phyloP scores from a whole-genome alignment of 2,888 invertebrate genomes.

The Antheraea assamensis region DNA sequence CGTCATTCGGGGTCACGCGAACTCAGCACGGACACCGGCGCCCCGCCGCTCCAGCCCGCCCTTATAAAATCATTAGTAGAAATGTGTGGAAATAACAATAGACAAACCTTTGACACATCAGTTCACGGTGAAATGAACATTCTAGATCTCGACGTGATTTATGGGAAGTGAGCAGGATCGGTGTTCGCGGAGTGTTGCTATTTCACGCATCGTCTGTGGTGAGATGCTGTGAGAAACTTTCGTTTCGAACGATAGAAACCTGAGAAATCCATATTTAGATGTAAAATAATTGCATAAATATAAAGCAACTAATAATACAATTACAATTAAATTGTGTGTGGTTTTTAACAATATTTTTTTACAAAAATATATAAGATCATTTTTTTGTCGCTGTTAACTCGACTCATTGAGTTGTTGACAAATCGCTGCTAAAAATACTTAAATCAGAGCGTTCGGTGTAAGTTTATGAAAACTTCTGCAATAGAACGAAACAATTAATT shows the following conservation, averaged over 20 bases:
- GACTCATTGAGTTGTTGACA: too few relatives aligned
- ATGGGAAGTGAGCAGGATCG: conserved; percentile 67
- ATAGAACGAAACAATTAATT: too few relatives aligned
- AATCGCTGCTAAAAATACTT: too few relatives aligned
- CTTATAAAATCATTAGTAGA: conserved; percentile 43
- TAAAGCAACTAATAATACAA: too few relatives aligned
- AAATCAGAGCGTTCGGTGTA: too few relatives aligned
- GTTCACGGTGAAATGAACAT: conserved; percentile 71
- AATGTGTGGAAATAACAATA: conserved; percentile 48
- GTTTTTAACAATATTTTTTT: too few relatives aligned
- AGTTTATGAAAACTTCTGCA: too few relatives aligned
- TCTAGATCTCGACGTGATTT: conserved; percentile 55
- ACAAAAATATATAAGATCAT: too few relatives aligned
- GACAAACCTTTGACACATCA: conserved; percentile 36
- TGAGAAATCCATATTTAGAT: neutral
- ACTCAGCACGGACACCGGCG: conserved; percentile 33
- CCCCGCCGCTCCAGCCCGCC: conserved; percentile 22
- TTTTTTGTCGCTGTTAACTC: too few relatives aligned
- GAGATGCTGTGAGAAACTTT: conserved; percentile 49
- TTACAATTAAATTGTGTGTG: too few relatives aligned
- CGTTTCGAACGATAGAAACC: neutral
- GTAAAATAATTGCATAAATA: too few relatives aligned
- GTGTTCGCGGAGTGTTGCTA: conserved; percentile 52
- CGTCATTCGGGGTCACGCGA: conserved; percentile 59
- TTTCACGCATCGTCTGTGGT: conserved; percentile 40